A percentile compares a stretch with the other conserved stretches of the same genome.
phyloP scores from a whole-genome alignment of 2,888 invertebrate species.

The Drosophila prolongata region DNA sequence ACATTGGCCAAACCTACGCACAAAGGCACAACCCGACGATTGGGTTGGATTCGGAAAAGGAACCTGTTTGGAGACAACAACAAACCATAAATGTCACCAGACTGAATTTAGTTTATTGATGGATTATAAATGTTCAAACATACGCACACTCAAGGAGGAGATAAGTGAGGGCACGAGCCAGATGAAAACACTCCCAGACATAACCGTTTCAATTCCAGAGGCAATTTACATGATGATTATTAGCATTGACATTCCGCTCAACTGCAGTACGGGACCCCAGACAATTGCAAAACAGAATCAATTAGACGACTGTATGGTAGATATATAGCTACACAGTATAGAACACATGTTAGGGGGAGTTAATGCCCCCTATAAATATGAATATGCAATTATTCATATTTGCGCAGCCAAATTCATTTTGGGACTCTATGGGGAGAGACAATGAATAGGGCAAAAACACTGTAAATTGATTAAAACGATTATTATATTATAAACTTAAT shows the following conservation, averaged over 20 bases:
- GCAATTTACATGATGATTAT: conserved; percentile 78
- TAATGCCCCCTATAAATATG: conserved; percentile 28
- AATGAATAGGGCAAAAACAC: background rate
- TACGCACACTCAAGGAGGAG: background rate
- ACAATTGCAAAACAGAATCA: conserved; percentile 77
- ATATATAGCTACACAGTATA: conserved; percentile 29
- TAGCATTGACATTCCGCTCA: conserved; percentile 77
- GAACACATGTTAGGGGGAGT: conserved; percentile 19
- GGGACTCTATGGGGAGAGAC: conserved; percentile 5
- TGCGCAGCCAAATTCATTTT: conserved; percentile 51
- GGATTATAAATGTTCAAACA: conserved; percentile 63
- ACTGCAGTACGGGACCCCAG: conserved; percentile 51
- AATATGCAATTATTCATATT: conserved; percentile 49
- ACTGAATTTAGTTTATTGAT: conserved; percentile 76
- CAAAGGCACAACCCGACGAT: conserved; percentile 9
- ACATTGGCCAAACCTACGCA: conserved; percentile 22
- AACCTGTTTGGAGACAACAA: conserved; percentile 24
- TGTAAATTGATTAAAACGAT: too few relatives aligned
- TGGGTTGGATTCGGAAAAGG: conserved; percentile 6
- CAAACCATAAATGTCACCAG: conserved; percentile 76
- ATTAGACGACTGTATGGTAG: conserved; percentile 66
- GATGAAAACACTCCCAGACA: conserved; percentile 43
- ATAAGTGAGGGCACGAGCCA: conserved; percentile 26
- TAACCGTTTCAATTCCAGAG: conserved; percentile 68
- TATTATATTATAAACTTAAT: too few relatives aligned